Conservation (phyloP, 2,113 vertebrate species). For the Rattus rattus region DNA sequence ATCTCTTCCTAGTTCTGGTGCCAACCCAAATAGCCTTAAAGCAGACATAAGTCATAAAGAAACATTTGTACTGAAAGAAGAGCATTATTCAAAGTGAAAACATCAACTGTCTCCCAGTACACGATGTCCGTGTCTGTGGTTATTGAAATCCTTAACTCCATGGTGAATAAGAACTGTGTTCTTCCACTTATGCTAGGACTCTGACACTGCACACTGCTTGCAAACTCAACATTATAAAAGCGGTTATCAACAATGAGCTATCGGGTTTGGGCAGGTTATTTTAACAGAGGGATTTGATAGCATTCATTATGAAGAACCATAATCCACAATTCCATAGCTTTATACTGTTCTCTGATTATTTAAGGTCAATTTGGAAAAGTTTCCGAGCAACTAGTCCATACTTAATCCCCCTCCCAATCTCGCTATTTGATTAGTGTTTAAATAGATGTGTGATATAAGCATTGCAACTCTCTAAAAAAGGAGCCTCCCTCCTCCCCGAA, state of each 20-base stretch:
- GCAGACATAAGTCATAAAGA: constrained; percentile 11
- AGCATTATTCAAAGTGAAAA: constrained; percentile 18
- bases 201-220: accelerated
- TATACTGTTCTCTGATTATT: constrained; percentile 78
- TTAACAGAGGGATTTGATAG: constrained; percentile 39
- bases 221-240: constrained; percentile 4
- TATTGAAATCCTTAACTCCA: not conserved
- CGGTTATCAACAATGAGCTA: constrained; percentile 23
- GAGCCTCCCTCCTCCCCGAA: not conserved
- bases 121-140: not conserved
- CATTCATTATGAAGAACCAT: constrained; percentile 63
- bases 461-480: constrained; percentile 62
- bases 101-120: not conserved
- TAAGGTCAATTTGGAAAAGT: constrained; percentile 87
- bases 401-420: constrained; percentile 65
- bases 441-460: constrained; percentile 68
- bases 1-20: not conserved
- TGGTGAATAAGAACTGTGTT: constrained; percentile 45
- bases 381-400: constrained; percentile 81
- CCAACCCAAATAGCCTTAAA: constrained; percentile 25
- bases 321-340: constrained; percentile 84
- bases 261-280: constrained; percentile 24
- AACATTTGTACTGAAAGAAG: constrained; percentile 28
- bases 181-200: not conserved
- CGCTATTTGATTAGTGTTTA: constrained; percentile 78